Base-by-base conservation (phyloP, 2,888 invertebrate species). In the Cybosia mesomella region DNA sequence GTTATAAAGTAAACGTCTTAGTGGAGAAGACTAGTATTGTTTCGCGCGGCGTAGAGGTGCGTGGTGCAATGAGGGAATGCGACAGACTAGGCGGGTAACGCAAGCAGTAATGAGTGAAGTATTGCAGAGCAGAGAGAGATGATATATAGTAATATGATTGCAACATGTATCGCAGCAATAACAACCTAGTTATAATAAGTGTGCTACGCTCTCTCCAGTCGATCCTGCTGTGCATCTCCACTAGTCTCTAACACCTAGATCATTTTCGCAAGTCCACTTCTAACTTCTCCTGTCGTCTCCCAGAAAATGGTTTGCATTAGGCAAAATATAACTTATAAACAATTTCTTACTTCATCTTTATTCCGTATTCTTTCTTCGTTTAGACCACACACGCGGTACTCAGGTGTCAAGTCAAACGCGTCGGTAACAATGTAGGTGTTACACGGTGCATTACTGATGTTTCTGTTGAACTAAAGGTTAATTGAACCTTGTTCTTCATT, bases 381-480 rank as follows among this genome's bases (percentile, higher is more conserved):
- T 84, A 67, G 34, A 70, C 81, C 83, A 76, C 71, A 70, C 66
- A 10, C 67, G 64, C 70, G 34, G 39, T 58, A 68, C 71, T 67
- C 67, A 79, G 76, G 85, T 85, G 85, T 85, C 78, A 81, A 82
- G 71, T 81, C 76, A 74, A 80, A 81, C 74, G 82, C 85, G 81
- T 69, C 74, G 68, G 77, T 76, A 85, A 84, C 88, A 89, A 85
- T 88, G 81, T 83, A 71, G 71, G 76, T 79, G 81, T 80, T 76
- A 75, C 71, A 77, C 76, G 78, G 64, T 60, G 68, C 63, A 67
- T 74, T 81, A 76, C 73, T 67, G 70, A 71, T 71, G 66, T 71
- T 76, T 76, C 75, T 67, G 73, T 73, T 73, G 69, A 73, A 77
- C 77, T 72, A 74, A 72, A 82, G 85, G 88, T 86, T 85, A 84